These are phyloP conservation scores for Pao palembangensis DNA, from an alignment of 2,113 vertebrate genomes.

Conservation along the genomic window DNA sequence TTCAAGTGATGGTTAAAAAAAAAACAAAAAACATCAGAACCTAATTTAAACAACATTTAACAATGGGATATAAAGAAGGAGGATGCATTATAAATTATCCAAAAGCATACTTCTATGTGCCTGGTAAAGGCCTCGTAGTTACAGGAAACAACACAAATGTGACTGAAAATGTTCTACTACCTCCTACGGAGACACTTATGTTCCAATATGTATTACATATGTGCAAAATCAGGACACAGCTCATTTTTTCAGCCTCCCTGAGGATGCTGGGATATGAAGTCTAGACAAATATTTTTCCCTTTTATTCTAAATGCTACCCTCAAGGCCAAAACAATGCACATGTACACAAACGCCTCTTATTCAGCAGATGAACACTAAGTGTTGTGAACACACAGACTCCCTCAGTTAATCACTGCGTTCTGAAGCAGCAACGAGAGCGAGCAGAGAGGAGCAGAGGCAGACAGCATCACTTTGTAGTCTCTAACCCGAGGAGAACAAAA, in stretches of 20 bases:
- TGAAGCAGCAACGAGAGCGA: conserved; percentile 30
- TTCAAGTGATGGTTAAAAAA: background rate
- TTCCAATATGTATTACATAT: too few species aligned
- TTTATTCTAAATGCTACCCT: background rate
- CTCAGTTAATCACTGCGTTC: conserved; percentile 33
- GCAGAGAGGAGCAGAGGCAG: conserved; percentile 33
- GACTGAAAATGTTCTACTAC: too few species aligned
- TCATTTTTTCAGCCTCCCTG: background rate
- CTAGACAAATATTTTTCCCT: background rate
- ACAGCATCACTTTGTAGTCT: conserved; percentile 57
- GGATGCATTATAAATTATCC: too few species aligned
- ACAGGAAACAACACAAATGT: too few species aligned
- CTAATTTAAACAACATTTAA: too few species aligned
- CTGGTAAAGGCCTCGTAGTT: too few species aligned
- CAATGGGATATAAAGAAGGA: too few species aligned
- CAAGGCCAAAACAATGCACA: conserved; percentile 2
- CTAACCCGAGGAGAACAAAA: conserved; percentile 53
- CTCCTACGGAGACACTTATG: too few species aligned
- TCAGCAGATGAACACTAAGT: conserved; percentile 13
- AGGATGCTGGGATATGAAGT: conserved; percentile 42
- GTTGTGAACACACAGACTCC: conserved; percentile 15
- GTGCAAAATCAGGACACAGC: too few species aligned
- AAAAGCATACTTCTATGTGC: too few species aligned
- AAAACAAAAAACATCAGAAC: background rate
- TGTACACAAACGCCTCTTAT: background rate